Evolutionary conservation across 2,888 invertebrate species (phyloP), one percentile per base, ranked within the genome.

Genomic region (Trissolcus japonicus): DNA sequence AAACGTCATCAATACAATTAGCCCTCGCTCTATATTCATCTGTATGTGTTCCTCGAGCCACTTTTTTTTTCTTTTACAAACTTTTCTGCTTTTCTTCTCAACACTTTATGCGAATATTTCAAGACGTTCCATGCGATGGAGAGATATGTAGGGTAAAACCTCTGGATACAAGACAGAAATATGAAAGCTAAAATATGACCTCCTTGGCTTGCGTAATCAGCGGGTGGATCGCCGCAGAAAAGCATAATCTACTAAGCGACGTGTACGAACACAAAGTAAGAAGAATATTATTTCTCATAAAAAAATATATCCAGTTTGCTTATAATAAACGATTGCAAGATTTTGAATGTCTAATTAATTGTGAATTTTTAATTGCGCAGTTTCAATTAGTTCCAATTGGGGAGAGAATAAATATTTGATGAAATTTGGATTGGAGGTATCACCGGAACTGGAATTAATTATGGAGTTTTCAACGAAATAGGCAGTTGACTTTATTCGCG

Each of bases 61-160:
- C 56, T 50, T 51, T 16, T 17, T 59, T 35, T 35, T 35, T 11
- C 35, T 35, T 35, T 11, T 9, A 11, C 7, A 35, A 35, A 35
- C 35, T 35, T 35, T 35, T 7, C 35, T 68, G 29, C 21, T 46
- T 59, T 54, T 62, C 69, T 62, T 62, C 61, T 62, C 69, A 40
- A 46, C 16, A 62, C 62, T 69, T 69, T 62, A 56, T 69, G 48
- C 59, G 55, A 73, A 73, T 73, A 66, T 65, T 66, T 62, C 43
- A 62, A 61, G 62, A 62, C 48, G 25, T 62, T 69, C 40, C 48
- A 21, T 48, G 14, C 40, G 25, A 16, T n/a, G 41, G 25, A 19
- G 62, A 69, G 69, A 62, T 16, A 16, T 62, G 62, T 56, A 56
- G 56, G 25, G 50, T 61, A 43, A 61, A 69, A 69, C 54, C 55